Conservation (phyloP, 1,140 invertebrate species). For the Hestina assimilis region DNA sequence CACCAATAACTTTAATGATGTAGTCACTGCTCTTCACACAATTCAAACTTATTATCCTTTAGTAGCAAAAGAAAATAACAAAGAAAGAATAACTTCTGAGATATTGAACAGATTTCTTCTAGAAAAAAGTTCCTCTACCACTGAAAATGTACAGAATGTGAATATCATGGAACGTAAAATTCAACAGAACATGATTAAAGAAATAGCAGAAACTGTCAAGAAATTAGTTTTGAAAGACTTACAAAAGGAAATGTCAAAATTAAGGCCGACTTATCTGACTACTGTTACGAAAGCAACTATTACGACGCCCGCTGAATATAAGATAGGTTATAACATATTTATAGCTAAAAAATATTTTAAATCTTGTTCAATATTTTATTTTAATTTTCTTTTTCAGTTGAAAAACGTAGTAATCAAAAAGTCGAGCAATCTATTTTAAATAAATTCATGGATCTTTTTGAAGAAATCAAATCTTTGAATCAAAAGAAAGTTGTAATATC, state of each 20-base stretch:
- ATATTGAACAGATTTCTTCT: no score
- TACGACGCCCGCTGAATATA: no score
- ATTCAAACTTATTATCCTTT: neutral
- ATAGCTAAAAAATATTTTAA: no score
- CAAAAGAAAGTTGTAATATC: slow-evolving; percentile 3
- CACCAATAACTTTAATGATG: neutral
- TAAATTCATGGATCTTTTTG: slow-evolving; percentile 52
- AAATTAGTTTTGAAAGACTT: slow-evolving; percentile 52
- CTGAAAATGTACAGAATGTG: neutral
- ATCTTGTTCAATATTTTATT: no score
- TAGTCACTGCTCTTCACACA: neutral
- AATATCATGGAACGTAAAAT: slow-evolving; percentile 12
- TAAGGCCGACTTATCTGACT: slow-evolving; percentile 8
- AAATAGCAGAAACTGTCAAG: slow-evolving; percentile 59
- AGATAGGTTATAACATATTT: no score
- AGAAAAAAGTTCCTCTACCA: neutral
- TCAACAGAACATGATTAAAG: slow-evolving; percentile 42
- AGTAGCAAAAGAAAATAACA: neutral
- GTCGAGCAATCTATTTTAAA: slow-evolving; percentile 15
- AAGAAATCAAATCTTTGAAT: slow-evolving; percentile 46
- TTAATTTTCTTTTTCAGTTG: slow-evolving; percentile 19
- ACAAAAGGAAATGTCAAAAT: slow-evolving; percentile 29
- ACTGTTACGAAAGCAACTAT: slow-evolving; percentile 14
- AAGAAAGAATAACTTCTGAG: slow-evolving; percentile 1
- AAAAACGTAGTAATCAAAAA: no score